Conservation (phyloP, 2,888 invertebrate species). For the Papilio elwesi region DNA sequence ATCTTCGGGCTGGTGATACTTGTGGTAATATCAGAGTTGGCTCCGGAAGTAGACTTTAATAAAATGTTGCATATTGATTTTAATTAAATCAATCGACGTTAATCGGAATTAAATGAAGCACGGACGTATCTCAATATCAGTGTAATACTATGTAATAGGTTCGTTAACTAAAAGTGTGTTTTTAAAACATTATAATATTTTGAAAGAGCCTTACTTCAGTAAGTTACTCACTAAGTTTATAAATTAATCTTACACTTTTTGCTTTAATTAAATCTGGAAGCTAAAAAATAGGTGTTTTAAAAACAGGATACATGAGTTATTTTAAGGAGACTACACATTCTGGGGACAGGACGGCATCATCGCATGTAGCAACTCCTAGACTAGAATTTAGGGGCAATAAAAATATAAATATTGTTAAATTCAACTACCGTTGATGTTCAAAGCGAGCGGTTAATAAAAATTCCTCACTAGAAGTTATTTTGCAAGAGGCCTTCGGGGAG, state of each 20-base stretch:
- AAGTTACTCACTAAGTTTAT: not conserved
- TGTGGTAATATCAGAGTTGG: not conserved
- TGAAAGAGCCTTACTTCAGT: not conserved
- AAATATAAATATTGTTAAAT: slow-evolving; percentile 33
- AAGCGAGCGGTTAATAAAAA: slow-evolving; percentile 75
- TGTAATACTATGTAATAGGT: not conserved
- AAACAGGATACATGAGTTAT: no score
- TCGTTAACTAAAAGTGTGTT: no score
- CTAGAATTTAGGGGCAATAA: slow-evolving; percentile 27
- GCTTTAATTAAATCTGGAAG: no score
- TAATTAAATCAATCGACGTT: not conserved
- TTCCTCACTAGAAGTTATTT: slow-evolving; percentile 78
- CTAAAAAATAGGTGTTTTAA: no score
- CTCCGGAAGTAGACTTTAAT: not conserved
- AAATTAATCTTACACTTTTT: not conserved
- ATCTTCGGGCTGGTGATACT: no score
- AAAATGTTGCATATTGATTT: not conserved
- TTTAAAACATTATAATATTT: not conserved
- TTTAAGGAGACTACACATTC: no score
- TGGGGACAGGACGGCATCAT: no score
- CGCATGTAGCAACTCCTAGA: no score
- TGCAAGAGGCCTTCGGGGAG: slow-evolving; percentile 70
- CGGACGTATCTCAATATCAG: not conserved
- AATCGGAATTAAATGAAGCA: not conserved
- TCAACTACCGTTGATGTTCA: slow-evolving; percentile 42